Evolutionary conservation across 2,113 vertebrate genomes (phyloP), one percentile per base, ranked within the genome.

Genomic region (Dromas ardeola): DNA sequence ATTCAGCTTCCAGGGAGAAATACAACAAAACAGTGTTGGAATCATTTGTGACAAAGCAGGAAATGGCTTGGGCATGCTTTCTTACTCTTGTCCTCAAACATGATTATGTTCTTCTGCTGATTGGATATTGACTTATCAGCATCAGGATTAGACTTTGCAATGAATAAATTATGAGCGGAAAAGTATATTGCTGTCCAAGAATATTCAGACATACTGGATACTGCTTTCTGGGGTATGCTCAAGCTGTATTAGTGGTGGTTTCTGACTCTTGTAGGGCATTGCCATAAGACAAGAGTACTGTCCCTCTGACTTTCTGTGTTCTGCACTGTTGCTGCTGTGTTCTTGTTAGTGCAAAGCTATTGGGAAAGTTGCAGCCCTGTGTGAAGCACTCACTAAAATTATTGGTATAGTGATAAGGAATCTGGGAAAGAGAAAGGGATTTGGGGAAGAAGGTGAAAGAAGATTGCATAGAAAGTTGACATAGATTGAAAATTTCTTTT

Each of bases 11-110:
- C 65, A 82, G 87, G 82, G 79, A 87, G 40, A 94, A 96, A 95
- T 34, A 93, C 92, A 94, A 84, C n/a, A 42, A 89, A 78, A 86
- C 5, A 6, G 15, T 58, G 17, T 43, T 82, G 49, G 50, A 96
- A 86, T 94, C 50, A 86, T 80, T 95, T 93, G 34, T 92, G 86
- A 93, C 81, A 97, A 96, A 95, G 62, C 92, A 95, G 86, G 81
- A 97, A 95, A 96, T 96, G 92, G 58, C 67, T 91, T 87, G 56
- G 92, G n/a, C 69, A 63, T 70, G 73, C 86, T 94, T 96, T 89
- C 58, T 49, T 95, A 62, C 63, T 94, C 80, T 91, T 77, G 55
- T 86, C 81, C 90, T 93, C 67, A 87, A 85, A 93, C 34, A 82
- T 67, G 86, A 92, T 72, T 95, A 82, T 91, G 30, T 90, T 95